Evolutionary conservation across 2,888 invertebrate genomes (phyloP), one percentile per base, ranked within the genome.

Genomic region (Bibio marci): DNA sequence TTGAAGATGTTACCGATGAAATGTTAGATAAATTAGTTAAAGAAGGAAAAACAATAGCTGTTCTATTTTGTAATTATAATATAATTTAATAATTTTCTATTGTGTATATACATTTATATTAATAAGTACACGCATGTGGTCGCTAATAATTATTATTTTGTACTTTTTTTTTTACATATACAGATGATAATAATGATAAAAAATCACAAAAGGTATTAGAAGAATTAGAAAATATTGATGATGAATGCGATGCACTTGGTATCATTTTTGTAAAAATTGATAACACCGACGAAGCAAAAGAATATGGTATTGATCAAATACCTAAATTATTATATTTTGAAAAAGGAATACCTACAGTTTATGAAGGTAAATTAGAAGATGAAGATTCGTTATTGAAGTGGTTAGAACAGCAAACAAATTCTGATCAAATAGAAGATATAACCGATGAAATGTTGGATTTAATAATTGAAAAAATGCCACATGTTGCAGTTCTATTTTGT

Each of bases 401-500:
- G 90, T 69, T 90, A 19, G 79, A 76, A 49, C 76, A 82, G 50
- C 90, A 90, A 57, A 71, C 76, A 32, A 83, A 81, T 50, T 79
- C 73, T 49, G 90, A 91, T 58, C 86, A 90, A 66, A 91, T 91
- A 49, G 90, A 91, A 65, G 90, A 91, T 54, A 80, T 91, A 41
- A 91, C 88, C 14, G 87, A 90, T 58, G 88, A 91, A 68, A 88
- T 91, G 87, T 67, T 91, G 46, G 88, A 88, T 56, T 70, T 86
- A 55, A 77, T 91, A 48, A 80, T 91, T 49, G 79, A 78, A 44
- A 85, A 83, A 66, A 82, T 85, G 76, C 78, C 77, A 7, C 78
- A 82, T 57, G 85, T 91, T 47, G 90, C 88, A 36, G 90, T 87
- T 39, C 65, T 91, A 50, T 91, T 90, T 67, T 90, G 90, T 88